phyloP scores from a whole-genome alignment of 1,140 invertebrate species.

The Megalopta genalis region DNA sequence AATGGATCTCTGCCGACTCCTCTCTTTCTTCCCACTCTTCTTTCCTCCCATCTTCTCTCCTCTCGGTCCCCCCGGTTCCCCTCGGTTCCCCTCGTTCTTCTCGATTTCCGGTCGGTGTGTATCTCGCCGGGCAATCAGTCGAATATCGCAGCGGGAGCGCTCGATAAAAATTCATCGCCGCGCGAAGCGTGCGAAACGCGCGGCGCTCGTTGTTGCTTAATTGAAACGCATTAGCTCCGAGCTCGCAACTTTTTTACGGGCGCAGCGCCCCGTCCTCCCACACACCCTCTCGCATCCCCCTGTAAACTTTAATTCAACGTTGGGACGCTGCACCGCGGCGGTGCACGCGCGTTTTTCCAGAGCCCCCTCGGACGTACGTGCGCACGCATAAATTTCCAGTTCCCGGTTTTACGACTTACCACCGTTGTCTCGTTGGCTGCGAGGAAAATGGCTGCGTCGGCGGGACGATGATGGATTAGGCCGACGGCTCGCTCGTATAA shows the following conservation, averaged over 20 bases:
- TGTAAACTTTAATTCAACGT: conserved; percentile 25
- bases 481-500: too few species aligned
- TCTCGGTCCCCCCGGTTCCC: too few species aligned
- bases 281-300: not conserved
- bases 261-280: too few species aligned
- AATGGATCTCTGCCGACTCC: conserved; percentile 30
- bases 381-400: not conserved
- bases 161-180: conserved; percentile 23
- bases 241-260: not conserved
- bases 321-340: not conserved
- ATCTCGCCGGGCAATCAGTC: conserved; percentile 13
- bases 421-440: not conserved
- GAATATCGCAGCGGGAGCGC: not conserved
- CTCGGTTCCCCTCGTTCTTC: too few species aligned
- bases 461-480: too few species aligned
- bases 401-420: not conserved
- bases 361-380: not conserved
- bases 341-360: not conserved
- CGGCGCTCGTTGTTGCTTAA: conserved; percentile 5
- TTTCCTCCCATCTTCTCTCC: not conserved
- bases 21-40: too few species aligned
- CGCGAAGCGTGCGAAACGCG: not conserved
- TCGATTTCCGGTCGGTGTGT: not conserved
- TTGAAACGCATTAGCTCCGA: conserved; percentile 20
- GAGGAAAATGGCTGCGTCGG: too few species aligned